phyloP scores from a whole-genome alignment of 30 jellyfish, hydroid and myxozoan genomes.

The Cassiopea xamachana region DNA sequence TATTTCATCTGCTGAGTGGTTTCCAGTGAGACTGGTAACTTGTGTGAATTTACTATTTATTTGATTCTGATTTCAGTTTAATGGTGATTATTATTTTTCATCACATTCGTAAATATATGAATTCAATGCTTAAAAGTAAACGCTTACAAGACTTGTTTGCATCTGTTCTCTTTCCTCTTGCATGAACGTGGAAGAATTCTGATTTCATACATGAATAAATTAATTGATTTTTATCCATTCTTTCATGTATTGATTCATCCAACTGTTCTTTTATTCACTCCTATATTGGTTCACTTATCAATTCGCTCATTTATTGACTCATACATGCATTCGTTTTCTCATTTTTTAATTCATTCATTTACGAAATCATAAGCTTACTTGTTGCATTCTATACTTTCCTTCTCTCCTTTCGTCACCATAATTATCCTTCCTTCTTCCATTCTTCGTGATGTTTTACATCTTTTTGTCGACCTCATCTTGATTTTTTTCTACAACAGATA shows the following conservation, averaged over 20 bases:
- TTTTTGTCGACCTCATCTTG: no score
- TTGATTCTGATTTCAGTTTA: not conserved
- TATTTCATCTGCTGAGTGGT: not conserved
- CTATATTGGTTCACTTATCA: not conserved
- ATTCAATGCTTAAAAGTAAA: not conserved
- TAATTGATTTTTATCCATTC: not conserved
- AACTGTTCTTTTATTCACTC: not conserved
- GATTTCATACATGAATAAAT: not conserved
- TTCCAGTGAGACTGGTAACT: slow-evolving; percentile 22
- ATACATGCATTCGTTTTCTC: not conserved
- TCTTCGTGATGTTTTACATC: not conserved
- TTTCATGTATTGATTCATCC: not conserved
- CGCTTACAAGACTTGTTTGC: not conserved
- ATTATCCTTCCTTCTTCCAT: not conserved
- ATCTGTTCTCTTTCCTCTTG: no score
- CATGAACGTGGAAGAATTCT: no score
- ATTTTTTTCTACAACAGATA: no score
- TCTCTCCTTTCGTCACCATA: not conserved
- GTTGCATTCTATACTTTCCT: not conserved
- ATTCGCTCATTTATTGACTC: not conserved
- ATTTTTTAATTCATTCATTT: slow-evolving; percentile 2
- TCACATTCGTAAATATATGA: not conserved
- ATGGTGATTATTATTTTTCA: not conserved
- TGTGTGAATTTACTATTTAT: slow-evolving; percentile 14
- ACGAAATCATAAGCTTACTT: no score